Evolutionary conservation across 2,888 invertebrate genomes (phyloP).

Genomic region (Eurytoma adleriae): DNA sequence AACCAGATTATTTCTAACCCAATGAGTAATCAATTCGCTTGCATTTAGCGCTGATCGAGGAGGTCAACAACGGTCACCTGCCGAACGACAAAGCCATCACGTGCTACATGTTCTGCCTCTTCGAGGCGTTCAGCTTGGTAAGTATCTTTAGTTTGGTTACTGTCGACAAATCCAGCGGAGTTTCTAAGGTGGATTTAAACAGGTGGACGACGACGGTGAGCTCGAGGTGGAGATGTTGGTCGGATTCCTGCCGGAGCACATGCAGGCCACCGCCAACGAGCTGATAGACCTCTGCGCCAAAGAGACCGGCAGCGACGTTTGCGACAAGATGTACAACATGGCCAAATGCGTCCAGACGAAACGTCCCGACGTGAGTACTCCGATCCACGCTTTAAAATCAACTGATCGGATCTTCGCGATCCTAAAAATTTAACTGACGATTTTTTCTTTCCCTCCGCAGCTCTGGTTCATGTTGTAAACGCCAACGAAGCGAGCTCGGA

Average conservation of each 20-base stretch:
- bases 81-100: slow-evolving; percentile 65
- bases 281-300: slow-evolving; percentile 62
- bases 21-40: background rate
- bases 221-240: slow-evolving; percentile 69
- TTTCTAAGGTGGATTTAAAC: background rate
- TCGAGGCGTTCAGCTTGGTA: slow-evolving; percentile 71
- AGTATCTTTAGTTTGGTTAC: slow-evolving; percentile 31
- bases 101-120: slow-evolving; percentile 72
- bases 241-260: slow-evolving; percentile 66
- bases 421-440: background rate
- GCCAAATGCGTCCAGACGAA: slow-evolving; percentile 65
- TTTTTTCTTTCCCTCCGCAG: slow-evolving; percentile 59
- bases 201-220: slow-evolving; percentile 70
- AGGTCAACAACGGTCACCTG: slow-evolving; percentile 66
- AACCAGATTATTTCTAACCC: too few species aligned
- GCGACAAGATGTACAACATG: slow-evolving; percentile 67
- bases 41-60: slow-evolving; percentile 66
- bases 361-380: slow-evolving; percentile 66
- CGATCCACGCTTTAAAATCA: background rate
- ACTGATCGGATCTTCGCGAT: background rate
- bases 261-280: slow-evolving; percentile 59
- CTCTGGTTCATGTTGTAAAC: slow-evolving; percentile 70
- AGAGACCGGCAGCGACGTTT: slow-evolving; percentile 64
- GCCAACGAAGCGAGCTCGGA: slow-evolving; percentile 21
- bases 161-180: too few species aligned